These are phyloP conservation scores for Drosophila pruinosa DNA, from an alignment of 1,140 invertebrate species.

Conservation along the genomic window DNA sequence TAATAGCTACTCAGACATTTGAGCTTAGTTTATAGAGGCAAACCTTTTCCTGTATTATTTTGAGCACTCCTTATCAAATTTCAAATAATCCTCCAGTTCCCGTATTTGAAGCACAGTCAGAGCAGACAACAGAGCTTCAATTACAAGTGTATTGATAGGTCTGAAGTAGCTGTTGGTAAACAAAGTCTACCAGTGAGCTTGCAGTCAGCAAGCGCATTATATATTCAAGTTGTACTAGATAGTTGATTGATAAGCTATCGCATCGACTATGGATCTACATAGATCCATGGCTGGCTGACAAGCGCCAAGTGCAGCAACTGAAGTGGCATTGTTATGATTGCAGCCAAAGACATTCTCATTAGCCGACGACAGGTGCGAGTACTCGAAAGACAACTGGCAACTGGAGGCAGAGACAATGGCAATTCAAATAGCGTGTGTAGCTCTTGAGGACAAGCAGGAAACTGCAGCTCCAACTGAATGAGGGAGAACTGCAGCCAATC, in stretches of 20 bases:
- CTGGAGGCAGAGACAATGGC: background rate
- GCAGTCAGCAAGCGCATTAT: background rate
- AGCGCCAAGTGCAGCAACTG: background rate
- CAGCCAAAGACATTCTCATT: slow-evolving; percentile 12
- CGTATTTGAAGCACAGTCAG: background rate
- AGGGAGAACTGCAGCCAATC: slow-evolving; percentile 42
- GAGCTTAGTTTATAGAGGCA: background rate
- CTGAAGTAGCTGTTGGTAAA: background rate
- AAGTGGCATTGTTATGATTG: background rate
- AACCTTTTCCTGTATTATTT: background rate
- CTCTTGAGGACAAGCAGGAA: slow-evolving; percentile 19
- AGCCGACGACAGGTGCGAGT: background rate
- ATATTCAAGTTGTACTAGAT: background rate
- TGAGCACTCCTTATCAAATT: background rate
- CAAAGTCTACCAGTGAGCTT: background rate
- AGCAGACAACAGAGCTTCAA: background rate
- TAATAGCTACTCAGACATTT: too few species aligned
- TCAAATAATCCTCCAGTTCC: background rate
- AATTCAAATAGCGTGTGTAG: slow-evolving; percentile 48
- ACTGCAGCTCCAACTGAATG: slow-evolving; percentile 46
- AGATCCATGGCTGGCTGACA: background rate
- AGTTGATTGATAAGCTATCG: slow-evolving; percentile 49
- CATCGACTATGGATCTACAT: slow-evolving; percentile 18
- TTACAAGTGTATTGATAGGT: background rate
- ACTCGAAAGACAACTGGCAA: slow-evolving; percentile 2